phyloP scores from a whole-genome alignment of 2,888 invertebrate genomes.

The Dryococelus australis region DNA sequence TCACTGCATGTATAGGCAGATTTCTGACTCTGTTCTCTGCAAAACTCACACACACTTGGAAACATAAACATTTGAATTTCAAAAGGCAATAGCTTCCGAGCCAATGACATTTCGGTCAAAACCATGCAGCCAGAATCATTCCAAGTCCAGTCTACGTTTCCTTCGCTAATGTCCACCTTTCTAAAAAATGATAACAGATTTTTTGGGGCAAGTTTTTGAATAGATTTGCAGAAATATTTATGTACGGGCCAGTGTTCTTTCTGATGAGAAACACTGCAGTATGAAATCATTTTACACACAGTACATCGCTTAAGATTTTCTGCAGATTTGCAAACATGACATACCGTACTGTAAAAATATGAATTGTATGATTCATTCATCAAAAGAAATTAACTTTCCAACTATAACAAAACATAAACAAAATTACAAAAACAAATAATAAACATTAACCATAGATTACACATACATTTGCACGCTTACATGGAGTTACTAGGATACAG shows the following conservation, averaged over 20 bases:
- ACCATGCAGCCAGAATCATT: background rate
- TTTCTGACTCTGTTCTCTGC: background rate
- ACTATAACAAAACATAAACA: too few relatives aligned
- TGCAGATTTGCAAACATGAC: constrained; percentile 63
- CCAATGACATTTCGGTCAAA: background rate
- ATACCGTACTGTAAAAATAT: constrained; percentile 54
- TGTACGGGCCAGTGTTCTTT: constrained; percentile 67
- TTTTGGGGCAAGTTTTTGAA: constrained; percentile 51
- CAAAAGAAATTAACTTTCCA: too few relatives aligned
- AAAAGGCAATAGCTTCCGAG: background rate
- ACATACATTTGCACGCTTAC: too few relatives aligned
- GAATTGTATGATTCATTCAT: background rate
- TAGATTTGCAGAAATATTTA: constrained; percentile 66
- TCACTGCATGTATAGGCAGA: background rate
- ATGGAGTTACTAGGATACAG: too few relatives aligned
- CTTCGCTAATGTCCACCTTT: background rate
- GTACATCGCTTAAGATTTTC: constrained; percentile 57
- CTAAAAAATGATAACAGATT: background rate
- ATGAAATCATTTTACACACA: constrained; percentile 68
- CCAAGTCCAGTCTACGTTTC: background rate
- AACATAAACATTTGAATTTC: constrained; percentile 26
- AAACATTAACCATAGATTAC: too few relatives aligned
- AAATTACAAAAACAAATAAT: too few relatives aligned
- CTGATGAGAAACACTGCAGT: constrained; percentile 69
- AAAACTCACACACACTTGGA: constrained; percentile 24